Base-by-base conservation (phyloP, 1,140 invertebrate species). In the Aphaenogaster ashmeadi region DNA sequence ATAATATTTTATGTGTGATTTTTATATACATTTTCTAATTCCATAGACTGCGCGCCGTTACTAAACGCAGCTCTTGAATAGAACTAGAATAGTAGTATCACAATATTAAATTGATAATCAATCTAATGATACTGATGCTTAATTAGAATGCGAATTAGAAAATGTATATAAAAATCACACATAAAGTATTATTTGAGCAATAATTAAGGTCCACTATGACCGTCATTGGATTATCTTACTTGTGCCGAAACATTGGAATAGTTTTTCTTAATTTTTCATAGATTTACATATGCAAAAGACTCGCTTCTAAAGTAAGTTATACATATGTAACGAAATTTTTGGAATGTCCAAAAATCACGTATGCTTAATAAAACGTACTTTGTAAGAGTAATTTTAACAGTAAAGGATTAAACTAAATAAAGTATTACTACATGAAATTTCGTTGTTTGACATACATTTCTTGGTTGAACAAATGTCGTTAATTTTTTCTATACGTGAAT, bases 391-490 rank as follows among this genome's bases (percentile, higher is more conserved):
- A 79, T 79, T 78, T 60, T 3, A 15, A 15, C 5, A 13, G 18
- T 33, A 60, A 56, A 71, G 38, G 21, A 9, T 81, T 69, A 69
- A 81, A 36, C 7, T 58, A 5, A 36, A 36, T 38, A n/a, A 64
- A 64, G 36, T 1, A 0, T 41, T 41, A 66, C n/a, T 5, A 21
- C 0, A 8, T 64, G 6, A 11, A 64, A 64, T 56, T 44, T 5
- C 41, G 27, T 27, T 9, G 6, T 18, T 52, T 18, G 6, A 15
- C 4, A 18, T 36, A 60, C 9, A 33, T 33, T 33, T 33, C 9
- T 66, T 41, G 1, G 4, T 41, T 41, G 7, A 41, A n/a, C 9
- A 66, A 66, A 41, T 27, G 2, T 62, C 56, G 0, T 66, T 18
- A n/a, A 66, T 36, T 64, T 7, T 36, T 64, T 64, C 36, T 66